A percentile compares a stretch with the other conserved stretches of the same genome.
Evolutionary conservation across 2,888 invertebrate genomes (phyloP).

Genomic region (Xanthostigma xanthostigma): DNA sequence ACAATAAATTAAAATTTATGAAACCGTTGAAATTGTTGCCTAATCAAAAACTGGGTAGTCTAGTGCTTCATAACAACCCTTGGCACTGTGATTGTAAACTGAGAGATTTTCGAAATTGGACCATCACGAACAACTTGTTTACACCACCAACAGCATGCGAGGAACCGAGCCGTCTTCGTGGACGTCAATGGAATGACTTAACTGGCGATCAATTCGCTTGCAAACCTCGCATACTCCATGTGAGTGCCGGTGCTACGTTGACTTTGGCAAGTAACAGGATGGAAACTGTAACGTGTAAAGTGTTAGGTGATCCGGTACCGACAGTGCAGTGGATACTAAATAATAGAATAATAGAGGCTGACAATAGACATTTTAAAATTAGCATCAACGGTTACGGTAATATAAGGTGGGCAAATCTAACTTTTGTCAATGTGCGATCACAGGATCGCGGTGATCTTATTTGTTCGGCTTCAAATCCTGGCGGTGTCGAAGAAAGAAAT

Average conservation of each 20-base stretch:
- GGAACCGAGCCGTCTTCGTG: conserved; percentile 51
- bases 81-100: conserved; percentile 83
- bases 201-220: conserved; percentile 67
- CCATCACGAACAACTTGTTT: conserved; percentile 54
- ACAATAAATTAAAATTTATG: conserved; percentile 57
- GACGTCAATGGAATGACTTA: conserved; percentile 57
- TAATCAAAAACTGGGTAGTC: conserved; percentile 45
- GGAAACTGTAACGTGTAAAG: conserved; percentile 57
- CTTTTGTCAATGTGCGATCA: conserved; percentile 31
- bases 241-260: conserved; percentile 38
- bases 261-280: conserved; percentile 44
- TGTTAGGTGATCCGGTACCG: conserved; percentile 60
- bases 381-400: conserved; percentile 29
- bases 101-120: conserved; percentile 63
- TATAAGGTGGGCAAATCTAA: conserved; percentile 43
- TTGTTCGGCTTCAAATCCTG: conserved; percentile 70
- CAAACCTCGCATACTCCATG: conserved; percentile 56
- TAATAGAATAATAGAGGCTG: conserved; percentile 41
- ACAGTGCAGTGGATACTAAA: conserved; percentile 60
- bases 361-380: conserved; percentile 33
- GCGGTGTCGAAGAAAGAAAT: conserved; percentile 63
- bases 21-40: conserved; percentile 19
- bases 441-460: conserved; percentile 37
- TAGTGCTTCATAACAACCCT: conserved; percentile 66
- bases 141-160: conserved; percentile 58